Evolutionary conservation across 1,140 invertebrate species (phyloP).

Genomic region (Hyles euphorbiae): DNA sequence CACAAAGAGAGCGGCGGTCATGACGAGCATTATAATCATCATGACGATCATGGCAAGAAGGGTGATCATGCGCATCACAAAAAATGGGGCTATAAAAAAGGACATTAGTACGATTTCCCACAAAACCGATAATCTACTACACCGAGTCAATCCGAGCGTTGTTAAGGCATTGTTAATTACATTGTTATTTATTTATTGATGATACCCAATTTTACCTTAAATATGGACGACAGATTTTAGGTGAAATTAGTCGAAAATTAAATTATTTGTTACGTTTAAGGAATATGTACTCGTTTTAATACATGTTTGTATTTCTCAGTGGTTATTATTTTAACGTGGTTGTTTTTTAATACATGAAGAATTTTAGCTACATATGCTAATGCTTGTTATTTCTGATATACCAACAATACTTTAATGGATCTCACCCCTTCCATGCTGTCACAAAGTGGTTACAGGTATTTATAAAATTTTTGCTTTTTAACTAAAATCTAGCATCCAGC

Average conservation of each 20-base stretch:
- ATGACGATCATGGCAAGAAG: slow-evolving; percentile 79
- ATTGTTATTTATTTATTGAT: slow-evolving; percentile 9
- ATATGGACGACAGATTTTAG: too few relatives aligned
- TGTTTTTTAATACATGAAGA: too few relatives aligned
- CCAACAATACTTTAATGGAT: too few relatives aligned
- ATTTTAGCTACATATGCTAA: too few relatives aligned
- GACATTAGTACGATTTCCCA: slow-evolving; percentile 43
- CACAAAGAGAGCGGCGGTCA: slow-evolving; percentile 75
- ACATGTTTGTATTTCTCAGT: too few relatives aligned
- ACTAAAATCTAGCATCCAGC: too few relatives aligned
- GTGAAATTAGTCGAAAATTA: neutral
- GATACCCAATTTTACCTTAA: neutral
- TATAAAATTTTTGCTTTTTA: too few relatives aligned
- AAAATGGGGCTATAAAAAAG: slow-evolving; percentile 74
- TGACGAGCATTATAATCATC: slow-evolving; percentile 76
- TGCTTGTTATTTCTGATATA: too few relatives aligned
- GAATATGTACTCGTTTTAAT: too few relatives aligned
- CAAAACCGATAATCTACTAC: neutral
- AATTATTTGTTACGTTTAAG: slow-evolving; percentile 1
- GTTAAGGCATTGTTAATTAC: neutral
- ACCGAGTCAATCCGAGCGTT: neutral
- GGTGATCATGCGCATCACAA: slow-evolving; percentile 76
- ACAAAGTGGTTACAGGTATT: too few relatives aligned
- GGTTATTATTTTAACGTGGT: too few relatives aligned
- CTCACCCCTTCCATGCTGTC: too few relatives aligned